Base-by-base conservation (phyloP, 2,113 vertebrate genomes). In the Amia ocellicauda region DNA sequence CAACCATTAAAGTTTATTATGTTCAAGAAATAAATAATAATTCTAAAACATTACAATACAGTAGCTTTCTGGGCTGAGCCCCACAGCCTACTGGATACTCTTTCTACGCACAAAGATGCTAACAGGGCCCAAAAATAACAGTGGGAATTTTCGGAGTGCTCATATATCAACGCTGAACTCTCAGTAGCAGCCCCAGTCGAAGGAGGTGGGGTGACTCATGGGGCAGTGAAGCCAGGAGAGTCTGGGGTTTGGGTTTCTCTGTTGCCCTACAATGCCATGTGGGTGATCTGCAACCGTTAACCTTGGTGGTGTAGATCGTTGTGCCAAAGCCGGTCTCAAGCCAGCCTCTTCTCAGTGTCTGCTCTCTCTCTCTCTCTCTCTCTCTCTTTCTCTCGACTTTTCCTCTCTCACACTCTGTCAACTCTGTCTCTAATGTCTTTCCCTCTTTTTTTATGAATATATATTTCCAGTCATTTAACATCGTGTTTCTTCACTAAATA, bases 71-170 rank as follows among this genome's bases (percentile, higher is more conserved):
- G n/a, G 60, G 16, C 60, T 22, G 43, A 63, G 31, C 31, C 31
- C 11, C 5, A 11, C 11, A 36, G 23, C 27, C 9, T 27, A 50
- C 52, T 52, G 36, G 45, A 63, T 55, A 27, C 20, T 14, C 8
- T 11, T 23, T 42, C 20, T 20, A 7, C 58, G 28, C 2, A 11
- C 10, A 3, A 20, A 26, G 45, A 42, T 5, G 17, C 14, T 36
- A 13, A 27, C 22, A 24, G 2, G 9, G 27, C 41, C 63, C 28
- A 66, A 69, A 52, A 66, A 52, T 42, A 69, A 73, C 59, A 73
- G 4, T 41, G 14, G 41, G 20, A 8, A 10, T 27, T 60, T n/a
- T 42, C 36, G 29, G n/a, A 60, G 43, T 53, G 36, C 23, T 52
- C 36, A n/a, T 59, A 60, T 53, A 43, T 43, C 47, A 53, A 24